phyloP scores from a whole-genome alignment of 1,140 invertebrate species.

The Drosophila bocki region DNA sequence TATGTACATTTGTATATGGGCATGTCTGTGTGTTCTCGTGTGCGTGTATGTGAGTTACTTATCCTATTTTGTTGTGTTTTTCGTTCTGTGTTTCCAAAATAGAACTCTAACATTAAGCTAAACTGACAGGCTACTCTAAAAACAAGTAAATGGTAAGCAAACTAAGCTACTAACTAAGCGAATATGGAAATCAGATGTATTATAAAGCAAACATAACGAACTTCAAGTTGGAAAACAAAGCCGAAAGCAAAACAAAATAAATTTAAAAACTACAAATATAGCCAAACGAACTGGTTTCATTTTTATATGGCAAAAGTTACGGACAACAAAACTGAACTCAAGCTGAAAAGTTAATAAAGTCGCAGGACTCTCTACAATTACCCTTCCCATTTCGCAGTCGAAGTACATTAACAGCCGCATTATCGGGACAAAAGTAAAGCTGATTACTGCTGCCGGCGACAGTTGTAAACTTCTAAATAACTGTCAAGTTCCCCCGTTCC shows the following conservation, averaged over 20 bases:
- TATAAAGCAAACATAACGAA: constrained; percentile 54
- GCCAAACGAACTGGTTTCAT: constrained; percentile 31
- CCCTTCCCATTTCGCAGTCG: neutral
- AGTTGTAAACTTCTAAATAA: constrained; percentile 79
- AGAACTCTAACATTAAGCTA: constrained; percentile 47
- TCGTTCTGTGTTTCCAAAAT: constrained; percentile 37
- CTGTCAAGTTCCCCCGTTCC: constrained; percentile 42
- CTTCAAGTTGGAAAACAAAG: constrained; percentile 62
- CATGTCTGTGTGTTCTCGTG: constrained; percentile 24
- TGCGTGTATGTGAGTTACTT: constrained; percentile 53
- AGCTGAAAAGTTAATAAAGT: constrained; percentile 46
- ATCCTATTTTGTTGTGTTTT: constrained; percentile 39
- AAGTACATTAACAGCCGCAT: constrained; percentile 72
- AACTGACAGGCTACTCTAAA: constrained; percentile 39
- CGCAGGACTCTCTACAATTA: constrained; percentile 22
- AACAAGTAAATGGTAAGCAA: constrained; percentile 40
- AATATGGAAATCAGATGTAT: constrained; percentile 60
- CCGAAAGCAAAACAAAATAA: constrained; percentile 44
- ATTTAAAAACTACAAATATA: constrained; percentile 62
- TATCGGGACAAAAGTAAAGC: constrained; percentile 71
- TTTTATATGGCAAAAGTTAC: constrained; percentile 35
- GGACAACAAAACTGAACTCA: constrained; percentile 17
- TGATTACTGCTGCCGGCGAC: constrained; percentile 71
- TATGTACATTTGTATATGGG: constrained; percentile 54
- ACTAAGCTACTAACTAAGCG: constrained; percentile 54